Percentiles rank a stretch among this genome's conserved stretches.
phyloP scores from a whole-genome alignment of 2,113 vertebrate genomes.

The Glaucomys volans region DNA sequence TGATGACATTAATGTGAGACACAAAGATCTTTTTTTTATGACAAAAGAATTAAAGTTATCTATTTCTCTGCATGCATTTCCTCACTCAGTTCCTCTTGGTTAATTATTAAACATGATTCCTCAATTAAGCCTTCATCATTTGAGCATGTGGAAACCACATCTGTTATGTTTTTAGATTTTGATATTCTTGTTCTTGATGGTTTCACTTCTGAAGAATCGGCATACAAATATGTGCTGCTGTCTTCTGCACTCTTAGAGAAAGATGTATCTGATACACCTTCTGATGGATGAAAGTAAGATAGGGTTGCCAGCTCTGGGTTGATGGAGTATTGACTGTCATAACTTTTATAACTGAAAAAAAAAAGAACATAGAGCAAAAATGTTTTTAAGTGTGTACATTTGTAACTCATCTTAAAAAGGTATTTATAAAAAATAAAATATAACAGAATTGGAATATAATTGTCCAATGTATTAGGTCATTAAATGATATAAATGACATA shows the following conservation, averaged over 20 bases:
- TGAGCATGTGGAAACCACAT: background rate
- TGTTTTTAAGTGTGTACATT: background rate
- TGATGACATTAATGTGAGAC: background rate
- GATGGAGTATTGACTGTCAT: background rate
- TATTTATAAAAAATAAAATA: slow-evolving; percentile 24
- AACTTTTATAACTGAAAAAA: slow-evolving; percentile 51
- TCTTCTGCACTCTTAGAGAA: slow-evolving; percentile 58
- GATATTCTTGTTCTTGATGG: background rate
- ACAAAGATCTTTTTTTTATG: slow-evolving; percentile 22
- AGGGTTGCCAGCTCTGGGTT: slow-evolving; percentile 16
- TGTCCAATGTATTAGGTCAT: background rate
- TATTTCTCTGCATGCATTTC: background rate
- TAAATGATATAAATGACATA: background rate
- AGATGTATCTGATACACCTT: slow-evolving; percentile 57
- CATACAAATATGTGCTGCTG: slow-evolving; percentile 4
- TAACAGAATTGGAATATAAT: background rate
- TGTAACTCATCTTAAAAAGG: background rate
- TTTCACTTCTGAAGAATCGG: background rate
- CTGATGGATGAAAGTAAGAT: slow-evolving; percentile 52
- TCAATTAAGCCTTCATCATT: background rate
- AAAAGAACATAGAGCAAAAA: slow-evolving; percentile 35
- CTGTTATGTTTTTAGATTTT: background rate
- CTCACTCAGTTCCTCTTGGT: background rate
- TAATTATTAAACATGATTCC: background rate
- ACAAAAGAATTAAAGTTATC: slow-evolving; percentile 18